phyloP scores from a whole-genome alignment of 2,888 invertebrate species.

The Agrilus cyanescens region DNA sequence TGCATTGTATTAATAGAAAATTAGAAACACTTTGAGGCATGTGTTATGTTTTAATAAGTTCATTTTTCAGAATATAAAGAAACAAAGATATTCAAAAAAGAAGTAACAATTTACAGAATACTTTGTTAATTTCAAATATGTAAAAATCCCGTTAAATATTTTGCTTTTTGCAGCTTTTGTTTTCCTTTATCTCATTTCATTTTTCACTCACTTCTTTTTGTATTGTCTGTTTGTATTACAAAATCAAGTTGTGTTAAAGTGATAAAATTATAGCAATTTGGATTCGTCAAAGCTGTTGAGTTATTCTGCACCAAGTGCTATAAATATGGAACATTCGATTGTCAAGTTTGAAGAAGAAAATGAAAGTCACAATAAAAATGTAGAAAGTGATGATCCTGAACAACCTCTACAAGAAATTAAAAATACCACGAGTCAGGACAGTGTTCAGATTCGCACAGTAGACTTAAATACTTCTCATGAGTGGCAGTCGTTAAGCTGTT shows the following conservation, averaged over 20 bases:
- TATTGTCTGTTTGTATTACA: background rate
- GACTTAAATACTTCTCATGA: slow-evolving; percentile 42
- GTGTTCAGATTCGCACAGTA: slow-evolving; percentile 34
- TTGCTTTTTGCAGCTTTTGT: too few relatives aligned
- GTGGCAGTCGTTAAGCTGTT: slow-evolving; percentile 72
- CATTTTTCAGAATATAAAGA: too few relatives aligned
- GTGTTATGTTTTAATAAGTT: too few relatives aligned
- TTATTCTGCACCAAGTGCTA: slow-evolving; percentile 78
- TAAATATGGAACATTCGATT: slow-evolving; percentile 60
- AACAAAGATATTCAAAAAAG: too few relatives aligned
- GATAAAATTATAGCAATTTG: slow-evolving; percentile 41
- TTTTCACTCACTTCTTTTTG: too few relatives aligned
- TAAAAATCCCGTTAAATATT: too few relatives aligned
- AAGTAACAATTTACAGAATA: too few relatives aligned
- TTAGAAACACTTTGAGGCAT: too few relatives aligned
- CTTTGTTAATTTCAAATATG: too few relatives aligned
- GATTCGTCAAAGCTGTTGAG: slow-evolving; percentile 63
- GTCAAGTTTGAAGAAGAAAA: slow-evolving; percentile 56
- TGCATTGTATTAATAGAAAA: too few relatives aligned
- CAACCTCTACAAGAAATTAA: slow-evolving; percentile 27
- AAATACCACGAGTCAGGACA: slow-evolving; percentile 36
- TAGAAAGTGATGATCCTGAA: slow-evolving; percentile 24
- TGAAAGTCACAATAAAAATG: slow-evolving; percentile 2
- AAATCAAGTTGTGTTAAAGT: background rate
- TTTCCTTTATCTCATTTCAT: too few relatives aligned